Conservation (phyloP, 2,888 invertebrate genomes). For the Drosophila neonasuta region DNA sequence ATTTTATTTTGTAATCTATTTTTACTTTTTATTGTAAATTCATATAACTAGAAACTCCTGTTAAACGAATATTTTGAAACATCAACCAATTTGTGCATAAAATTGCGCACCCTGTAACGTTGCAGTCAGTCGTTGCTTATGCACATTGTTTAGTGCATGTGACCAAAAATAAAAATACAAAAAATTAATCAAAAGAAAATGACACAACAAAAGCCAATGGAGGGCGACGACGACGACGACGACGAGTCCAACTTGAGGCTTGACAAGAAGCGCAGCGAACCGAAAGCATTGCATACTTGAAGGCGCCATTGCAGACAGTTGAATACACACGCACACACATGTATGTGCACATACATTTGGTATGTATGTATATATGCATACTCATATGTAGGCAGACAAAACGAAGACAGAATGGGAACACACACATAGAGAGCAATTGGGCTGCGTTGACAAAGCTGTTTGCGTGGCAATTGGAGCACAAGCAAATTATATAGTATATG, state of each 20-base stretch:
- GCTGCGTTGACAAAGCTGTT: slow-evolving; percentile 66
- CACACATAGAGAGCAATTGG: slow-evolving; percentile 29
- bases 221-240: slow-evolving; percentile 18
- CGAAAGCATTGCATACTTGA: slow-evolving; percentile 41
- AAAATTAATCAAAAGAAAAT: slow-evolving; percentile 68
- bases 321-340: slow-evolving; percentile 35
- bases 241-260: slow-evolving; percentile 17
- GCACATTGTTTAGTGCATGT: slow-evolving; percentile 39
- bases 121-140: slow-evolving; percentile 7
- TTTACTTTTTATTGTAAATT: too few species aligned
- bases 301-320: slow-evolving; percentile 36
- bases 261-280: slow-evolving; percentile 23
- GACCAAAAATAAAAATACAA: slow-evolving; percentile 56
- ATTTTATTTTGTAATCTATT: too few species aligned
- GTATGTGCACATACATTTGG: slow-evolving; percentile 9
- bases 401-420: slow-evolving; percentile 26
- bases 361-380: slow-evolving; percentile 7
- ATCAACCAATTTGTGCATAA: too few species aligned
- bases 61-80: too few species aligned
- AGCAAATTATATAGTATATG: slow-evolving; percentile 50
- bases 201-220: slow-evolving; percentile 58
- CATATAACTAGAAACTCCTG: too few species aligned
- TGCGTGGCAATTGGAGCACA: slow-evolving; percentile 64
- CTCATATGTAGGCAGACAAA: slow-evolving; percentile 26
- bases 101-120: slow-evolving; percentile 41